Base-by-base conservation (phyloP, 2,888 invertebrate genomes). In the Lithophane socia region DNA sequence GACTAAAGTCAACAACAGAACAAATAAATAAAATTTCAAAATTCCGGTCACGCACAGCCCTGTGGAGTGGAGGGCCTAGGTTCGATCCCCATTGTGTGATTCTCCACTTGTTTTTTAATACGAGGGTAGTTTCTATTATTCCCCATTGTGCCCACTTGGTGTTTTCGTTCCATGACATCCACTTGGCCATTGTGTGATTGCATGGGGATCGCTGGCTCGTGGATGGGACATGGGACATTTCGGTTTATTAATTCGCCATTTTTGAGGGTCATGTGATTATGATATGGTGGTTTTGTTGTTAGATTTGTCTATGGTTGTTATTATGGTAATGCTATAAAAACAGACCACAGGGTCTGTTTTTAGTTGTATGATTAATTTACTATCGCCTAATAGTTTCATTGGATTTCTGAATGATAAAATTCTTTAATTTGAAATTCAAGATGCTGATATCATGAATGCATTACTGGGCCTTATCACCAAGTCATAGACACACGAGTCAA, bases 41-140 rank as follows among this genome's bases (percentile, higher is more conserved):
- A 95, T 95, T 95, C 95, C 75, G 83, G 89, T 93, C 95, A 95
- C 94, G 94, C 89, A 88, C 96, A 96, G 71, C 96, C 96, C 96
- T 96, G 90, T 92, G 88, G 92, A 94, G 94, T 94, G 93, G 86
- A 92, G 95, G 94, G 93, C 90, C 94, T 88, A 89, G 90, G 93
- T 94, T 94, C 95, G 94, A 94, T 93, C 92, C 94, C 95, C 89
- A 96, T 96, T 96, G 95, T 95, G 92, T 90, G 84, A 88, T 89
- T 91, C 91, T 94, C 95, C 95, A 95, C 96, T 96, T 96, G 95
- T 96, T 95, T 95, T 95, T 95, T 94, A 95, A 95, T 94, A 92
- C 92, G 93, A 92, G 95, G 96, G 95, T 94, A 94, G 95, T 95
- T 96, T 95, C 94, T 94, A 95, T 95, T 96, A 96, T 96, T 96